A percentile compares a stretch with the other conserved stretches of the same genome.
phyloP scores from a whole-genome alignment of 2,113 vertebrate species.

The Noturus placidus region DNA sequence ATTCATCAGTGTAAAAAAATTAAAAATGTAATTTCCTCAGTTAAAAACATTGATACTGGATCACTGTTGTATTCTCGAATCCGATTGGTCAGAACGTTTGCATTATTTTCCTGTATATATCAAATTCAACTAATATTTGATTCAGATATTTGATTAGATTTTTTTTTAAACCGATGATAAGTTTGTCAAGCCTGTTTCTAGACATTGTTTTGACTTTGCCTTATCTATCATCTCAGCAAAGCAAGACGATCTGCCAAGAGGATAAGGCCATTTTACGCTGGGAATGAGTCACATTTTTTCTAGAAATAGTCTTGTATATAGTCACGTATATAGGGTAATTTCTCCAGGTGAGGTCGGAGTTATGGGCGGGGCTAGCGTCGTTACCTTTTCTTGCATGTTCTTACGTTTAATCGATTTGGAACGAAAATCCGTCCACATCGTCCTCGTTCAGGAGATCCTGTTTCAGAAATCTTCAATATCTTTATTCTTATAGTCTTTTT shows the following conservation, averaged over 20 bases:
- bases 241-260: too few species aligned
- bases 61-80: background rate
- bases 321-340: background rate
- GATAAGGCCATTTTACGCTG: too few species aligned
- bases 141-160: too few species aligned
- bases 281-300: too few species aligned
- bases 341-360: background rate
- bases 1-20: background rate
- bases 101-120: background rate
- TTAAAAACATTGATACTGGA: background rate
- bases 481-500: background rate
- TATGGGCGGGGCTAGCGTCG: background rate
- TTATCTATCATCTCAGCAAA: too few species aligned
- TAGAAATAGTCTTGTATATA: too few species aligned
- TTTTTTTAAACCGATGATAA: background rate
- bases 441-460: background rate
- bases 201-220: background rate
- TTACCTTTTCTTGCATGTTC: background rate
- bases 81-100: background rate
- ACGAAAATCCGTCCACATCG: background rate
- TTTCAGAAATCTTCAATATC: background rate
- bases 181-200: background rate
- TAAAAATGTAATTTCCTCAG: background rate
- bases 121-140: background rate
- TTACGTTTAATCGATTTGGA: background rate